Base-by-base conservation (phyloP, 2,888 invertebrate genomes). In the Drosophila mercatorum region DNA sequence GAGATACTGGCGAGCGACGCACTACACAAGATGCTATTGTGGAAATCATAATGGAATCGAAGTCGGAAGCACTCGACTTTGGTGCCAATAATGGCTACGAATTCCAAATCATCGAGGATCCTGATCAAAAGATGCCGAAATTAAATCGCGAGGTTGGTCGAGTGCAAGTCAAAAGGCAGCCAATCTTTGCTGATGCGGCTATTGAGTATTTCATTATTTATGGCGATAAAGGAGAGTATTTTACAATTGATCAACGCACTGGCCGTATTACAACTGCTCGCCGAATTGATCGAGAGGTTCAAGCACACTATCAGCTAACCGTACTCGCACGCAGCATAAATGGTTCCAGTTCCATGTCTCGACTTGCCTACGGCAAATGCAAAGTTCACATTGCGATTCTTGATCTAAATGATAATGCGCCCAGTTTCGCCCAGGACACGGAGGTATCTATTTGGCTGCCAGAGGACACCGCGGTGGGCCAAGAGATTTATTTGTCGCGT, bases 391-490 rank as follows among this genome's bases (percentile, higher is more conserved):
- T 99, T 78, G 95, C 95, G 2, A 94, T 99, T 6, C 93, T 95
- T 46, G 98, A 99, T 93, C 94, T 97, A 5, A 99, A 99, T 93
- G 98, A 99, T 92, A 98, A 98, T 92, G 95, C 96, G 64, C 99
- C 99, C 5, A 94, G 95, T 73, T 98, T 98, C 92, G 94, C 95
- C 28, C 95, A 95, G 87, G 96, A 96, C 75, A 76, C 80, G 14
- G 96, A 96, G 92, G 58, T 68, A 11, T 63, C 67, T 0, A 95
- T 97, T 52, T 94, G 94, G 72, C 94, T 98, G 67, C 94, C 95
- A 17, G 98, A 98, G 94, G 97, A 98, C 92, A 96, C 97, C 82
- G 98, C 98, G 26, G 97, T 98, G 41, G 98, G 98, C 0, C 97
- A 98, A 92, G 97, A 98, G 93, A 96, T 98, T 40, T 97, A 96